Conservation (phyloP, 2,797 vertebrate genomes). For the Dendrocincla tyrannina region DNA sequence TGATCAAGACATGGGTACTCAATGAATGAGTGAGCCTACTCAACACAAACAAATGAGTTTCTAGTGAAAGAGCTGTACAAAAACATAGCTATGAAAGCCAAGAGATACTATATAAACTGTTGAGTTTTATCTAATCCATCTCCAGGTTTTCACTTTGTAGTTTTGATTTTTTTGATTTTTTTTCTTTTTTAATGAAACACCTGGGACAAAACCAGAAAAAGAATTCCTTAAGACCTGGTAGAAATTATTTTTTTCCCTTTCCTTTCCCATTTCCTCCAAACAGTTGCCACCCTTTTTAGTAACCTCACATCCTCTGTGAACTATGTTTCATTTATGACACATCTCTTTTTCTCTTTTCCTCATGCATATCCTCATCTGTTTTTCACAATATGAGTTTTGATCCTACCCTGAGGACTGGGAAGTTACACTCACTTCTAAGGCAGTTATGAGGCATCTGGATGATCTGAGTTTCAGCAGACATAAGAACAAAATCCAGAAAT, state of each 20-base stretch:
- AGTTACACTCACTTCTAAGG: not conserved
- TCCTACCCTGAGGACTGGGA: not conserved
- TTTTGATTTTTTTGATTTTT: not conserved
- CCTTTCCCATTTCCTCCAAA: not conserved
- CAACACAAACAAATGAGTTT: not conserved
- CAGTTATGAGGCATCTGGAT: not conserved
- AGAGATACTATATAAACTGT: not conserved
- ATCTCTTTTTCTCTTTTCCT: not conserved
- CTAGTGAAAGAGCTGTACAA: not conserved
- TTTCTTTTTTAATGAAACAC: not conserved
- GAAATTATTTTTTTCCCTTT: not conserved
- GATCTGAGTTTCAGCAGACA: not conserved
- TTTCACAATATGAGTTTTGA: not conserved
- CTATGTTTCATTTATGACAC: not conserved
- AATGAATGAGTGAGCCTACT: not conserved
- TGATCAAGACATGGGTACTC: not conserved
- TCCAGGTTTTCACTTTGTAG: not conserved
- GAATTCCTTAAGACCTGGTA: not conserved
- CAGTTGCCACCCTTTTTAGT: not conserved
- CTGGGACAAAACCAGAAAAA: not conserved
- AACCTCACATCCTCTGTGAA: not conserved
- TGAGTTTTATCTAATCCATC: not conserved
- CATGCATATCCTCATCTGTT: not conserved
- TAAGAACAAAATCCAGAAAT: not conserved
- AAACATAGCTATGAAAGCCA: not conserved